These are phyloP conservation scores for Chelon auratus DNA, from an alignment of 2,797 vertebrate species.

Conservation along the genomic window DNA sequence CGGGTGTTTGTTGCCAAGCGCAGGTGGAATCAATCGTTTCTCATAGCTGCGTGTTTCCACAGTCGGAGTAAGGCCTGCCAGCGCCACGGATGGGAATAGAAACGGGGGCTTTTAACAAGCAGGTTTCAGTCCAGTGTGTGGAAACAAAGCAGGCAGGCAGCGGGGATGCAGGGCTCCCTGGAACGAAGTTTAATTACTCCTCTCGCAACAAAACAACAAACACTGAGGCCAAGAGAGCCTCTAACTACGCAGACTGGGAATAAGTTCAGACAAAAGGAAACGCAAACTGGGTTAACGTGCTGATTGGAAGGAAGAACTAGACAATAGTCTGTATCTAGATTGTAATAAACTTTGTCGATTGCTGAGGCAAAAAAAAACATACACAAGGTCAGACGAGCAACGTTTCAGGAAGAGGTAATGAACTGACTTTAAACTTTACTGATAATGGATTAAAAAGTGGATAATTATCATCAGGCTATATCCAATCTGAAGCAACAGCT, in stretches of 20 bases:
- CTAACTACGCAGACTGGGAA: conserved; percentile 26
- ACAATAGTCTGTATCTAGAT: background rate
- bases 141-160: conserved; percentile 21
- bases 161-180: conserved; percentile 11
- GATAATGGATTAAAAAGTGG: too few species aligned
- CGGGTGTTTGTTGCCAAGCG: conserved; percentile 29
- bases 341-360: too few species aligned
- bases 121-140: conserved; percentile 18
- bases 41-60: conserved; percentile 13
- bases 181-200: conserved; percentile 57
- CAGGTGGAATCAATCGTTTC: conserved; percentile 12
- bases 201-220: conserved; percentile 51
- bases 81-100: conserved; percentile 8
- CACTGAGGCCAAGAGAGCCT: conserved; percentile 28
- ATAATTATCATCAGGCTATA: too few species aligned
- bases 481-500: too few species aligned
- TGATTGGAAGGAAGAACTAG: conserved; percentile 38
- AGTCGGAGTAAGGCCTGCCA: conserved; percentile 19
- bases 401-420: too few species aligned
- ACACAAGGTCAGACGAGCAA: too few species aligned
- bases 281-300: background rate
- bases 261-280: conserved; percentile 20
- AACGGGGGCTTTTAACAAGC: conserved; percentile 49
- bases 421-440: too few species aligned
- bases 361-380: too few species aligned